Conservation (phyloP, 2,113 vertebrate genomes). For the Octodon degus region DNA sequence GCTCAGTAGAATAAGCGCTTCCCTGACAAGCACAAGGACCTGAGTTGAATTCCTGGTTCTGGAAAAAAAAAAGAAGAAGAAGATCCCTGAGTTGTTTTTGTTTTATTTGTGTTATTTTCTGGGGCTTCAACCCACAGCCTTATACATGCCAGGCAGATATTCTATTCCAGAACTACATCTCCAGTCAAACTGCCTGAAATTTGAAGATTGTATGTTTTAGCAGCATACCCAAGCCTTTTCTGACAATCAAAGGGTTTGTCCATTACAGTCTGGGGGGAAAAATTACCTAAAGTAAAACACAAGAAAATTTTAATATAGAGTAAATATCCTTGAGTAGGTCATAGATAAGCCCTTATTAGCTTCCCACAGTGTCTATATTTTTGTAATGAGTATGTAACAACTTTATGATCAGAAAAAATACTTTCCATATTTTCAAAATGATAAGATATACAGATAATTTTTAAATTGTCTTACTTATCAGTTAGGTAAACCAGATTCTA, state of each 20-base stretch:
- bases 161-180: neutral
- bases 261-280: neutral
- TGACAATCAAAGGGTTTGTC: neutral
- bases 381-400: conserved; percentile 29
- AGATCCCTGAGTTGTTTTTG: too few relatives aligned
- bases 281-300: neutral
- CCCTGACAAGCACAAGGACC: too few relatives aligned
- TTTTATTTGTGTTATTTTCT: neutral
- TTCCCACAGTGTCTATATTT: conserved; percentile 19
- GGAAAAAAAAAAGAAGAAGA: too few relatives aligned
- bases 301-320: neutral
- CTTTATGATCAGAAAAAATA: conserved; percentile 8
- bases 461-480: conserved; percentile 34
- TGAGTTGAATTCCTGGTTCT: too few relatives aligned
- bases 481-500: neutral
- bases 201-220: neutral
- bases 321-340: neutral
- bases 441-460: conserved; percentile 41
- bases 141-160: neutral
- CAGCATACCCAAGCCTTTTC: neutral
- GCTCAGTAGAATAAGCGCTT: too few relatives aligned
- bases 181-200: neutral
- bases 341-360: neutral
- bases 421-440: conserved; percentile 37
- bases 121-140: neutral